Percentiles rank a stretch among this genome's conserved stretches.
Evolutionary conservation across 2,113 vertebrate species (phyloP).

Genomic region (Dasyprocta punctata): DNA sequence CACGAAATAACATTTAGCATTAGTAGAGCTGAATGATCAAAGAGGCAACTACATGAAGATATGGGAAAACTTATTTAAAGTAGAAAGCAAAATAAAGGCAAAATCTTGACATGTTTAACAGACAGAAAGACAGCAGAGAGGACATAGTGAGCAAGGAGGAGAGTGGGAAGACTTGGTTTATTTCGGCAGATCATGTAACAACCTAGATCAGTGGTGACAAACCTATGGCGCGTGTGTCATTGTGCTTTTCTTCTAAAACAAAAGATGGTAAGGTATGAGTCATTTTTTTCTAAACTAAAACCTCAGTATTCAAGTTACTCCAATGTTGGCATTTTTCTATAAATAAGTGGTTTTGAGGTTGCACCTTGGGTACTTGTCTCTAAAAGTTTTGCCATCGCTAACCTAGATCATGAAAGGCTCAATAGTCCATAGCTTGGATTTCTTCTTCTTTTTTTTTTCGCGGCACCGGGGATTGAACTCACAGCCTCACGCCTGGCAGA

Average conservation of each 20-base stretch:
- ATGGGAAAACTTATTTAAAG: slow-evolving; percentile 17
- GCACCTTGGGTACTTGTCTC: not conserved
- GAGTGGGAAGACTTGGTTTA: not conserved
- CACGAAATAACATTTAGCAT: not conserved
- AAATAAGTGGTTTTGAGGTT: not conserved
- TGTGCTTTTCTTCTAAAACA: not conserved
- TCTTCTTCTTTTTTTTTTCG: too few species aligned
- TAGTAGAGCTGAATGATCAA: not conserved
- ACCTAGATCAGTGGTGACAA: not conserved
- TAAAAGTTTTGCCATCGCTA: not conserved
- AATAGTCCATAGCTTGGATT: not conserved
- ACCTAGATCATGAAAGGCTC: not conserved
- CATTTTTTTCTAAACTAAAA: not conserved
- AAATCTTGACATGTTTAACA: not conserved
- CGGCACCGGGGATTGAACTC: too few species aligned
- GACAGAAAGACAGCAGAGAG: not conserved
- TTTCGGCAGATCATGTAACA: not conserved
- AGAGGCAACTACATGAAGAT: not conserved
- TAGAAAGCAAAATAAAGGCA: not conserved
- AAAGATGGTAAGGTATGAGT: not conserved
- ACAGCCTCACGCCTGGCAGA: too few species aligned
- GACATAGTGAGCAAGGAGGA: not conserved
- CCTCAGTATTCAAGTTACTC: not conserved
- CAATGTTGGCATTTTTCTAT: not conserved
- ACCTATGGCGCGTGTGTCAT: not conserved